Percentiles rank a stretch among this genome's conserved stretches.
Evolutionary conservation across 2,888 invertebrate species (phyloP).

Genomic region (Furcula furcula): DNA sequence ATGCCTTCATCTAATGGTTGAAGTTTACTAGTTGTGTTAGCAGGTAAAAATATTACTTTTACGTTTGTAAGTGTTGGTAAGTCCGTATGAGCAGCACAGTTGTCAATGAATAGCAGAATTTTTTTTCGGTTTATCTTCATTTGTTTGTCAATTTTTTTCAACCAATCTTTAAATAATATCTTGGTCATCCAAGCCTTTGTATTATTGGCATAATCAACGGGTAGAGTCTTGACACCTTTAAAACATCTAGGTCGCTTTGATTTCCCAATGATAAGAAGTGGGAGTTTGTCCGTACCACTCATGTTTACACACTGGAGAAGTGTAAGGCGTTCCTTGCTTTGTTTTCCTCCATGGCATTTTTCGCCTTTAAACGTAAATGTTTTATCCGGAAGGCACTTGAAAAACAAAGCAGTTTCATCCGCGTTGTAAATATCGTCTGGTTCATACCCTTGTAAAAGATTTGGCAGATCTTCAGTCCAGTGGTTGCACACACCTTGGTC

Average conservation of each 20-base stretch:
- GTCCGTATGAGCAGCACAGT: constrained; percentile 2
- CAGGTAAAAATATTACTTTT: neutral
- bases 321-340: constrained; percentile 1
- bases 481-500: constrained; percentile 4
- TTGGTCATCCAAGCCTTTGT: constrained; percentile 15
- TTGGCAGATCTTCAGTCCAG: constrained; percentile 3
- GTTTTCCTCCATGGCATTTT: constrained; percentile 2
- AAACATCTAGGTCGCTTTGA: constrained; percentile 14
- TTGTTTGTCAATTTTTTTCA: constrained; percentile 12
- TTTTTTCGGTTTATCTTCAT: constrained; percentile 7
- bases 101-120: constrained; percentile 3
- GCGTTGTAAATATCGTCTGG: constrained; percentile 6
- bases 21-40: constrained; percentile 5
- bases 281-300: constrained; percentile 3
- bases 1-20: no score
- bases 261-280: constrained; percentile 9
- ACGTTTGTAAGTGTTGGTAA: neutral
- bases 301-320: constrained; percentile 1
- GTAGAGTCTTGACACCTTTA: constrained; percentile 9
- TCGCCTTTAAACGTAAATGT: constrained; percentile 4
- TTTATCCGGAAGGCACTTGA: constrained; percentile 3
- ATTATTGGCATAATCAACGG: constrained; percentile 8
- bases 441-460: constrained; percentile 5
- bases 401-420: constrained; percentile 1
- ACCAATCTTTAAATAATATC: constrained; percentile 9